Evolutionary conservation across 2,113 vertebrate species (phyloP).

Genomic region (Sturnus vulgaris): DNA sequence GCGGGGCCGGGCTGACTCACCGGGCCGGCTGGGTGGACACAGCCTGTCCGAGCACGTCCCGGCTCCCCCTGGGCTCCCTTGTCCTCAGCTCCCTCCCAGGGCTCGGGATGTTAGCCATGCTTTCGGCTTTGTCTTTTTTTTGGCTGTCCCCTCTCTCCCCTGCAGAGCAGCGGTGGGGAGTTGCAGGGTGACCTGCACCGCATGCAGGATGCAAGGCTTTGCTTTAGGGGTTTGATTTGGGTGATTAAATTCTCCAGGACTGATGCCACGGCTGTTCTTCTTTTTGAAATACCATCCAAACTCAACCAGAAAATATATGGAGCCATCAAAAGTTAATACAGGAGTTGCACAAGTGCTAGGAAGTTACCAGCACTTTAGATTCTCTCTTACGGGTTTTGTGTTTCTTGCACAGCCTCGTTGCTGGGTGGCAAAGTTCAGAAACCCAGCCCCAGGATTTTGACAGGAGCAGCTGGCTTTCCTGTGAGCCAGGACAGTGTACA

Average conservation of each 20-base stretch:
- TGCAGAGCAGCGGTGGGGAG: accelerated
- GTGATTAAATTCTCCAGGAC: background rate
- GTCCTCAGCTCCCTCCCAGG: background rate
- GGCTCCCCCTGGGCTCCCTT: background rate
- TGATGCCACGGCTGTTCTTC: background rate
- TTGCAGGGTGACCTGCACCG: accelerated
- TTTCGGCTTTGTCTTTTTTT: background rate
- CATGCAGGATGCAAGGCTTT: background rate
- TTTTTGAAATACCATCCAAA: background rate
- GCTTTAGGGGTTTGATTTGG: background rate
- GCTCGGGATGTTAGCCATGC: background rate
- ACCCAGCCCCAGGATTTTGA: background rate
- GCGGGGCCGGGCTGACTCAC: constrained; percentile 3
- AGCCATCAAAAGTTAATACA: background rate
- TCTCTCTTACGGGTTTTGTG: background rate
- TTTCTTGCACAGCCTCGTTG: background rate
- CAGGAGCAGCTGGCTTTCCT: background rate
- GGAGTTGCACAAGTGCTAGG: background rate
- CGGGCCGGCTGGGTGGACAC: background rate
- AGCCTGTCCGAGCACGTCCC: background rate
- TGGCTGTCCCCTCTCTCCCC: background rate
- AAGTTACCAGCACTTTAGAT: background rate
- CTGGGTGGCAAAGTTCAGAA: background rate
- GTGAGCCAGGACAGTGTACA: background rate
- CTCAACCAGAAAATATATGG: background rate